phyloP scores from a whole-genome alignment of 2,113 vertebrate genomes.

The Progne subis region DNA sequence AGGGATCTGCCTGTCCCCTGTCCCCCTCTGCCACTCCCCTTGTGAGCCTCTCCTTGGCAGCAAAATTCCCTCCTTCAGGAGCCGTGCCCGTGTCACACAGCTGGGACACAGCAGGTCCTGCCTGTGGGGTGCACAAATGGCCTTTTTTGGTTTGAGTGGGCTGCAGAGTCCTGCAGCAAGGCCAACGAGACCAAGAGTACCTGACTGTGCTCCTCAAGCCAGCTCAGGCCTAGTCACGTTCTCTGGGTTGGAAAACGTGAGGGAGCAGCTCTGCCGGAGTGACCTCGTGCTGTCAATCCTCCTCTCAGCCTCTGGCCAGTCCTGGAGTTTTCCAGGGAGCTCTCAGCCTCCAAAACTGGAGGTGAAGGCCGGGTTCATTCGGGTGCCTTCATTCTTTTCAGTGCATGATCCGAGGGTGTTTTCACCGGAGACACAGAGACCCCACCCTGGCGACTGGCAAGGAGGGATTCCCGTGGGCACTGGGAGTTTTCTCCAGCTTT shows the following conservation, averaged over 20 bases:
- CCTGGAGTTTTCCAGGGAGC: neutral
- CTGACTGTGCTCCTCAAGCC: neutral
- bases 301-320: neutral
- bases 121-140: neutral
- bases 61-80: neutral
- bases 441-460: neutral
- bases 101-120: neutral
- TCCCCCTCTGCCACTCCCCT: neutral
- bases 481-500: neutral
- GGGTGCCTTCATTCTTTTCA: neutral
- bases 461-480: neutral
- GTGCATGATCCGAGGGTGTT: neutral
- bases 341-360: neutral
- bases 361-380: neutral
- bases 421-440: neutral
- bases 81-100: rapidly evolving
- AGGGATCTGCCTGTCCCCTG: neutral
- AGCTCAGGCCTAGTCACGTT: neutral
- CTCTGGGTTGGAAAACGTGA: neutral
- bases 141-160: neutral
- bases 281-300: neutral
- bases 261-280: neutral
- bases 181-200: neutral
- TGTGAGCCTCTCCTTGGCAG: neutral
- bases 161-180: neutral